Percentiles rank a stretch among this genome's conserved stretches.
These are phyloP conservation scores for Melipona bicolor DNA, from an alignment of 2,888 invertebrate genomes.

Conservation along the genomic window DNA sequence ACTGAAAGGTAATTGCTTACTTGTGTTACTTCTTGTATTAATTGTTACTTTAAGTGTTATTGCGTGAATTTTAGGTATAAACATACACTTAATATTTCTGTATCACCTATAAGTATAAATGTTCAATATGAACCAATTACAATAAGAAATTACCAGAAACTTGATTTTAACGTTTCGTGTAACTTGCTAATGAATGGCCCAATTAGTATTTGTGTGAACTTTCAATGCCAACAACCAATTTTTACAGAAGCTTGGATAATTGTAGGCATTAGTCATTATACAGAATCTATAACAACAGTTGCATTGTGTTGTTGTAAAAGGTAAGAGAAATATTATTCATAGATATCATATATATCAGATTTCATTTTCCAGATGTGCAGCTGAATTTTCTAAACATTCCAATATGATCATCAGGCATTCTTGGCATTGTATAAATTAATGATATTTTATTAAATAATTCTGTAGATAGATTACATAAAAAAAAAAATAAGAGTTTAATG, in stretches of 20 bases:
- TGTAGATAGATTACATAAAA: slow-evolving; percentile 61
- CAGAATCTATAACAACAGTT: slow-evolving; percentile 71
- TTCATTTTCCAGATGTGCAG: slow-evolving; percentile 75
- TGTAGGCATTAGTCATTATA: slow-evolving; percentile 66
- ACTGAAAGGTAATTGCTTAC: slow-evolving; percentile 69
- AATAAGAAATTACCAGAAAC: slow-evolving; percentile 28
- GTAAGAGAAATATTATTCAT: slow-evolving; percentile 65
- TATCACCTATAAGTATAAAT: slow-evolving; percentile 61
- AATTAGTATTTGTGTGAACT: slow-evolving; percentile 75
- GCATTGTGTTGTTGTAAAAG: slow-evolving; percentile 77
- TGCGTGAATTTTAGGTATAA: slow-evolving; percentile 67
- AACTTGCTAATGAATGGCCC: slow-evolving; percentile 78
- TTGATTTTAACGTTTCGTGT: slow-evolving; percentile 64
- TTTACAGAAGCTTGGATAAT: slow-evolving; percentile 81
- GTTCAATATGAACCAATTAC: slow-evolving; percentile 54
- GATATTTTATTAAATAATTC: slow-evolving; percentile 41
- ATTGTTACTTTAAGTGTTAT: slow-evolving; percentile 15
- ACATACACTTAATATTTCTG: slow-evolving; percentile 69
- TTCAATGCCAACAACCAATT: slow-evolving; percentile 77
- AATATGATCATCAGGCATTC: slow-evolving; percentile 65
- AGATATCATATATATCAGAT: slow-evolving; percentile 24
- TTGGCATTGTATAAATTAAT: slow-evolving; percentile 70
- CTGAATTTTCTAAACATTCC: slow-evolving; percentile 69
- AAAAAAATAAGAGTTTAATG: slow-evolving; percentile 50
- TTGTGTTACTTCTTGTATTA: slow-evolving; percentile 6